A percentile compares a stretch with the other conserved stretches of the same genome.
Evolutionary conservation across 2,797 vertebrate genomes (phyloP).

Genomic region (Sebastes iracundus): DNA sequence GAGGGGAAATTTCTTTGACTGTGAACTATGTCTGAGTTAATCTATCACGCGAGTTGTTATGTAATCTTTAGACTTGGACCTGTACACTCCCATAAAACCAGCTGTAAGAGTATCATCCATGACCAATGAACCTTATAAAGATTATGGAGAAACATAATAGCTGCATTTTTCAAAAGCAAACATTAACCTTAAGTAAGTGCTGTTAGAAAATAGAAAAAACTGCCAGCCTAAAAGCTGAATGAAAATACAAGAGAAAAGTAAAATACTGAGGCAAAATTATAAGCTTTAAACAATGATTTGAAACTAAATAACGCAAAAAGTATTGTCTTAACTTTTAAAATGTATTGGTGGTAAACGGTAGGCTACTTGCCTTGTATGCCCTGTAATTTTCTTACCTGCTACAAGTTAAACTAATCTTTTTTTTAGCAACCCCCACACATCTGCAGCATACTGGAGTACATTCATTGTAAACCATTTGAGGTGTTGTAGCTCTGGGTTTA

Average conservation of each 20-base stretch:
- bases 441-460: neutral
- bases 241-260: neutral
- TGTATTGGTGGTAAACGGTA: neutral
- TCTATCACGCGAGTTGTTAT: neutral
- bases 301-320: neutral
- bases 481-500: neutral
- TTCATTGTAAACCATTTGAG: neutral
- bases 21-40: constrained; percentile 14
- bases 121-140: neutral
- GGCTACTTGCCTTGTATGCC: neutral
- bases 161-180: neutral
- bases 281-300: neutral
- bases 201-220: neutral
- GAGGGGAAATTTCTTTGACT: neutral
- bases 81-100: constrained; percentile 15
- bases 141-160: neutral
- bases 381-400: neutral
- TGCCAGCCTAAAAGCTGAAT: neutral
- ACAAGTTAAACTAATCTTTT: neutral
- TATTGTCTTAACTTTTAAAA: neutral
- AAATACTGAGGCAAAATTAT: neutral
- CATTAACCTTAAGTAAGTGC: neutral
- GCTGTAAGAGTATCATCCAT: neutral
- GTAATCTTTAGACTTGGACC: constrained; percentile 9
- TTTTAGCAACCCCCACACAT: neutral